Conservation (phyloP, 2,113 vertebrate species). For the Sitta europaea region DNA sequence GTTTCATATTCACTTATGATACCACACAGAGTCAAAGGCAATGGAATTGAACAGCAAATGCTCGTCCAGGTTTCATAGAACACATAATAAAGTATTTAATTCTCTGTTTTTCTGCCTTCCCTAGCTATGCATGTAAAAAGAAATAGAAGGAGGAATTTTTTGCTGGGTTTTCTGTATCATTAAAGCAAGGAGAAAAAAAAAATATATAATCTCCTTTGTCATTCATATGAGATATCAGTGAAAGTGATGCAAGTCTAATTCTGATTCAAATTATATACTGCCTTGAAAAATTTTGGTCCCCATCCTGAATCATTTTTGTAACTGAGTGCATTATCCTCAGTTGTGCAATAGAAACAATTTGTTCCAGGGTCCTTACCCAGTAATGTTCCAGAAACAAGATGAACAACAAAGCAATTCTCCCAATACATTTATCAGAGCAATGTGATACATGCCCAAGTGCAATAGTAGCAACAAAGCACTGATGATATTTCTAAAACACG, state of each 20-base stretch:
- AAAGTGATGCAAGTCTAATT: neutral
- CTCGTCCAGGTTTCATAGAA: neutral
- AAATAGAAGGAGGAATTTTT: neutral
- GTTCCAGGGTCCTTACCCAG: slow-evolving; percentile 59
- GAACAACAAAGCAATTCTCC: slow-evolving; percentile 69
- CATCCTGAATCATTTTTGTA: neutral
- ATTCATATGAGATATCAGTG: neutral
- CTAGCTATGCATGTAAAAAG: neutral
- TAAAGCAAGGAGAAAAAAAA: neutral
- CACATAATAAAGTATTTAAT: neutral
- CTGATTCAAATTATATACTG: neutral
- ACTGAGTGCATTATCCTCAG: neutral
- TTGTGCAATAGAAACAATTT: slow-evolving; percentile 42
- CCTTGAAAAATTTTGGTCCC: neutral
- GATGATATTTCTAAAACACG: slow-evolving; percentile 66
- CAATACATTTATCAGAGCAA: slow-evolving; percentile 68
- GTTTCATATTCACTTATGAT: neutral
- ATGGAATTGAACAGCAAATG: neutral
- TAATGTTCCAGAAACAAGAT: slow-evolving; percentile 58
- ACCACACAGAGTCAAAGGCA: neutral
- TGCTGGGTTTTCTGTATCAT: neutral
- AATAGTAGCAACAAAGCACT: slow-evolving; percentile 61
- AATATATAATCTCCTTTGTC: neutral
- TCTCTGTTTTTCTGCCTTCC: neutral
- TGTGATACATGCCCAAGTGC: slow-evolving; percentile 64